Evolutionary conservation across 2,888 invertebrate species (phyloP).

Genomic region (Catonia carolina): DNA sequence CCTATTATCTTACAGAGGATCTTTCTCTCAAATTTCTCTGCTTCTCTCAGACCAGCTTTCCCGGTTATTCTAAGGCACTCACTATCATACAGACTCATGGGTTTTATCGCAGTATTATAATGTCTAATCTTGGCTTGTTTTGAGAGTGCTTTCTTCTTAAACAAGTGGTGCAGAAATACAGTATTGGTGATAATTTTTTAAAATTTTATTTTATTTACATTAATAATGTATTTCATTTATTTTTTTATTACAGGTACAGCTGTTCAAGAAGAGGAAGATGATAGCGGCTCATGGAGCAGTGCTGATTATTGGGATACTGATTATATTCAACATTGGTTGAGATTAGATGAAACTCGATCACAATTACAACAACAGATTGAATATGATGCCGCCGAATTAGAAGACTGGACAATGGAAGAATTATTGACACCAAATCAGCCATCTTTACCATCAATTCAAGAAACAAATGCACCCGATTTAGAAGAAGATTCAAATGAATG

Average conservation of each 20-base stretch:
- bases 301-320: conserved; percentile 62
- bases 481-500: conserved; percentile 69
- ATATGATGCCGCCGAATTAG: conserved; percentile 67
- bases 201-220: no score
- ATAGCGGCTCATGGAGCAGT: conserved; percentile 51
- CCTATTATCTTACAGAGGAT: no score
- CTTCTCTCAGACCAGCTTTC: no score
- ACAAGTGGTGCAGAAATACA: no score
- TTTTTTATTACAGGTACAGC: conserved; percentile 39
- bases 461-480: conserved; percentile 63
- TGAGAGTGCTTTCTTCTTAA: no score
- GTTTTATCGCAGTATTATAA: no score
- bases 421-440: conserved; percentile 43
- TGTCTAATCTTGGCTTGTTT: no score
- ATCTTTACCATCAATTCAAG: conserved; percentile 62
- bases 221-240: no score
- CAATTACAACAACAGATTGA: conserved; percentile 63
- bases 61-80: no score
- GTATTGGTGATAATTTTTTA: no score
- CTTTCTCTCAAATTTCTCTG: no score
- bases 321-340: conserved; percentile 68
- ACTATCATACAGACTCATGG: no score
- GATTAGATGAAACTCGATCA: conserved; percentile 63
- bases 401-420: conserved; percentile 62
- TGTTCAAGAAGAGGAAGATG: conserved; percentile 40